phyloP scores from a whole-genome alignment of 2,797 vertebrate species.

The Spondyliosoma cantharus region DNA sequence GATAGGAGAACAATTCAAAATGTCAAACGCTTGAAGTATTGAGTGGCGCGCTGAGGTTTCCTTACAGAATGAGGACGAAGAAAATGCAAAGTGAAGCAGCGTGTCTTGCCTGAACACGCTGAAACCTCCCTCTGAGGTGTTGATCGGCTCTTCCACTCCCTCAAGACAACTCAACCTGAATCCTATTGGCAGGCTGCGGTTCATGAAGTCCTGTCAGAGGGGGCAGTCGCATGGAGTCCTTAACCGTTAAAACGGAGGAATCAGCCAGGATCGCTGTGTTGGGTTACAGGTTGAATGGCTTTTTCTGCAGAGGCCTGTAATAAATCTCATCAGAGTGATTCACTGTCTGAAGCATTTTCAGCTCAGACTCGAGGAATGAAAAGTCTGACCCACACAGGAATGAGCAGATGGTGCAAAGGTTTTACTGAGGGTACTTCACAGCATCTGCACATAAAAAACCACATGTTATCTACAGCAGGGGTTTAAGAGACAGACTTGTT shows the following conservation, averaged over 20 bases:
- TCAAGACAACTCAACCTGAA: neutral
- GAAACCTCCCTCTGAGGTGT: constrained; percentile 39
- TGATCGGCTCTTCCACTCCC: constrained; percentile 56
- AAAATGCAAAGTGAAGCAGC: constrained; percentile 35
- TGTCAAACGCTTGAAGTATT: constrained; percentile 1
- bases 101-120: constrained; percentile 69
- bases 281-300: neutral
- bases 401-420: constrained; percentile 3
- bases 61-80: constrained; percentile 15
- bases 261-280: neutral
- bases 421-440: neutral
- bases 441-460: neutral
- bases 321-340: constrained; percentile 1
- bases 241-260: neutral
- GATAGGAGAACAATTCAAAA: neutral
- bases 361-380: neutral
- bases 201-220: constrained; percentile 7
- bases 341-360: neutral
- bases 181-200: constrained; percentile 29
- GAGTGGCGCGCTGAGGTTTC: neutral
- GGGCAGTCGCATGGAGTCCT: neutral
- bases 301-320: constrained; percentile 7
- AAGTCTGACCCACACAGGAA: neutral
- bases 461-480: neutral
- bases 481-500: neutral